Conservation (phyloP, 1,140 invertebrate genomes). For the Triops cancriformis region DNA sequence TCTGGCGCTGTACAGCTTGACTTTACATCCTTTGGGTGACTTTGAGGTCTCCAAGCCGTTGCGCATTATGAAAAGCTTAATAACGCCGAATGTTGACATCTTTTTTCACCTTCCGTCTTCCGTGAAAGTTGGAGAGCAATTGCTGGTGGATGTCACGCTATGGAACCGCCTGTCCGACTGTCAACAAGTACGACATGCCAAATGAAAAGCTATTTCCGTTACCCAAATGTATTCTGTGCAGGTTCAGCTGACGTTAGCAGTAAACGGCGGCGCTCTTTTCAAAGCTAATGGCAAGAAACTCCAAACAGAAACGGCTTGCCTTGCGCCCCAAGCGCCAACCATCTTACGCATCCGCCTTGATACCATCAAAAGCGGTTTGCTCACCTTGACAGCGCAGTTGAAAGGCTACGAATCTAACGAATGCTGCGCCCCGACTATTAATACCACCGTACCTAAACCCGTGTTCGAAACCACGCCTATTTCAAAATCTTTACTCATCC, state of each 20-base stretch:
- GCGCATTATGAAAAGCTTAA: background rate
- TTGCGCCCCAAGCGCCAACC: background rate
- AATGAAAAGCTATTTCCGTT: background rate
- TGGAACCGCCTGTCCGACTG: background rate
- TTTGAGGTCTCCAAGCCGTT: background rate
- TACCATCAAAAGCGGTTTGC: background rate
- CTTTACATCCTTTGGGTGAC: background rate
- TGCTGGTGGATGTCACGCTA: background rate
- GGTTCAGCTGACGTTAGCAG: constrained; percentile 4
- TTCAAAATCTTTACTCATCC: background rate
- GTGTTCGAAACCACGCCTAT: constrained; percentile 1
- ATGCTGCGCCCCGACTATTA: background rate
- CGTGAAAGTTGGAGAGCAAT: background rate
- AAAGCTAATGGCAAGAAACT: background rate
- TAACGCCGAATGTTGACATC: background rate
- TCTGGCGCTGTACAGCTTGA: background rate
- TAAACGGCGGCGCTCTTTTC: background rate
- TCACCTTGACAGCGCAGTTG: background rate
- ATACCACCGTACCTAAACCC: background rate
- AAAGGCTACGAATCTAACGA: background rate
- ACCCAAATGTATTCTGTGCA: background rate
- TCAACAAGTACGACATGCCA: background rate
- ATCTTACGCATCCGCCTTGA: background rate
- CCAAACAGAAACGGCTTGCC: background rate
- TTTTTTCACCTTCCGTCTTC: background rate